These are phyloP conservation scores for Orgyia antiqua DNA, from an alignment of 2,888 invertebrate genomes.

Conservation along the genomic window DNA sequence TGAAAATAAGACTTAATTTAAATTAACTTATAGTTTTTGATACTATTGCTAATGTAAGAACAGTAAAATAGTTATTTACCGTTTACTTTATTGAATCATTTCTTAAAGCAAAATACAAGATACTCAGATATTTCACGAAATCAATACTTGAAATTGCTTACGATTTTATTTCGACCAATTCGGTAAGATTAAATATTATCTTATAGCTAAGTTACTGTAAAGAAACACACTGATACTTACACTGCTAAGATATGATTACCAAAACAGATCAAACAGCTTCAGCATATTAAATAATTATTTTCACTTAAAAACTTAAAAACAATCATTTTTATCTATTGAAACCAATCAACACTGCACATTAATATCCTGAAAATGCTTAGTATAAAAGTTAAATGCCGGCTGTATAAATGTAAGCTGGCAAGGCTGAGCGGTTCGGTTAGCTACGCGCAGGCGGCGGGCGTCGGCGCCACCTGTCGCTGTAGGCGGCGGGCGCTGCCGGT, in stretches of 20 bases:
- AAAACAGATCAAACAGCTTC: slow-evolving; percentile 26
- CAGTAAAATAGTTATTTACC: no score
- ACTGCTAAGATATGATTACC: slow-evolving; percentile 29
- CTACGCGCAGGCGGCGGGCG: slow-evolving; percentile 61
- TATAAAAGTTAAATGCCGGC: slow-evolving; percentile 56
- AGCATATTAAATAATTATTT: slow-evolving; percentile 29
- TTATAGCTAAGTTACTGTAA: no score
- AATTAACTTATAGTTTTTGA: no score
- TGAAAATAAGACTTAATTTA: no score
- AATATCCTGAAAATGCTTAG: slow-evolving; percentile 42
- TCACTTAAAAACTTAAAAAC: slow-evolving; percentile 32
- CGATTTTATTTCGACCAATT: no score
- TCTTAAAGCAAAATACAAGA: no score
- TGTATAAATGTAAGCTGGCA: slow-evolving; percentile 32
- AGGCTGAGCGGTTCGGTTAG: slow-evolving; percentile 26
- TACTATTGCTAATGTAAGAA: no score
- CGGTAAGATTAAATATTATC: no score
- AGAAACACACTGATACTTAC: slow-evolving; percentile 41
- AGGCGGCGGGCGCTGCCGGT: slow-evolving; percentile 27
- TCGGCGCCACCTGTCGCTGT: slow-evolving; percentile 61
- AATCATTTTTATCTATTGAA: slow-evolving; percentile 29
- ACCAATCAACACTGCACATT: slow-evolving; percentile 49
- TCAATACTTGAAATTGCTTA: no score
- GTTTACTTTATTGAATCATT: no score
- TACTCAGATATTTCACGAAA: no score